Base-by-base conservation (phyloP, 2,888 invertebrate species). In the Toxonevra muliebris region DNA sequence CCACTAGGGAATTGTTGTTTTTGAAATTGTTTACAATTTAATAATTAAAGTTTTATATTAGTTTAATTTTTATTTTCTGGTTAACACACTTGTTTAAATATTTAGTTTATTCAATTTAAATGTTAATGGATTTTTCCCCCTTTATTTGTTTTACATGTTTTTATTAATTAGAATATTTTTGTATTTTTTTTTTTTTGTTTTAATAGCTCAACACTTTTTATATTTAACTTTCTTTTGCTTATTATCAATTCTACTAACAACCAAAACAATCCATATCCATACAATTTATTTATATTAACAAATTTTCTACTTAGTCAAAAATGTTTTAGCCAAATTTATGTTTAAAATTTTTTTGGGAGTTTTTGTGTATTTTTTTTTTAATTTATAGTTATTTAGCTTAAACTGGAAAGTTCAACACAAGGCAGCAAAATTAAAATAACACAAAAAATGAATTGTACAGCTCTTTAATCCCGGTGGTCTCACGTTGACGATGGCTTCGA, bases 401-500 rank as follows among this genome's bases (percentile, higher is more conserved):
- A 57, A 20, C 17, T 43, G 15, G 50, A 53, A 61, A 63, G 48
- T 55, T 71, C 71, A 73, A 75, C 41, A 52, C 69, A 63, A 52
- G 58, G 55, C 20, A 73, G 64, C 30, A 58, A 62, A 80, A 87
- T 93, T 93, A 93, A 87, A 93, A 93, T 85, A 93, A 89, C 76
- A 93, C 93, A 85, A 93, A 93, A 87, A 93, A 93, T 71, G 93
- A 93, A 87, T 93, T 93, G 87, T 93, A 93, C 83, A 93, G 87
- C 86, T 93, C 93, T 87, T 93, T 93, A 81, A 93, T 93, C 71
- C 93, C 93, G 60, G 93, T 93, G 40, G 93, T 92, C 86, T 93
- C 93, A 82, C 93, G 88, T 86, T 93, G 93, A 80, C 93, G 90
- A 84, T 93, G 93, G 83, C 92, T 92, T 85, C 93, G 92, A 70